These are phyloP conservation scores for Lasius fuliginosus DNA, from an alignment of 2,888 invertebrate genomes.

Conservation along the genomic window DNA sequence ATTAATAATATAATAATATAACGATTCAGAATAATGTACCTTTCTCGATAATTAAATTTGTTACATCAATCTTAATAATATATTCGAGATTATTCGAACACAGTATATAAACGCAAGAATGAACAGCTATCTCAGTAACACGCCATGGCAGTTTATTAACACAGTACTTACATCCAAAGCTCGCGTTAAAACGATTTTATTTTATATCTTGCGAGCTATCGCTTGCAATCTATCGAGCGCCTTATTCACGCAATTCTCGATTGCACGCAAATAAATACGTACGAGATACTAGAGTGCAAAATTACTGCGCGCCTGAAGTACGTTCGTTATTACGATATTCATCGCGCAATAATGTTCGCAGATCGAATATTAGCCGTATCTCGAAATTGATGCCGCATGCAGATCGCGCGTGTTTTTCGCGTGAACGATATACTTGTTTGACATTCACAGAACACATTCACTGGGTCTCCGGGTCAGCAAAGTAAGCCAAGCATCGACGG, in stretches of 20 bases:
- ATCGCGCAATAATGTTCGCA: background rate
- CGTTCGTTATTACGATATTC: background rate
- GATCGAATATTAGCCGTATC: background rate
- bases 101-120: background rate
- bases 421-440: slow-evolving; percentile 66
- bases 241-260: background rate
- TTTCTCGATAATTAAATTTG: background rate
- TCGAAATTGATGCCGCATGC: background rate
- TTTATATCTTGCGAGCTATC: background rate
- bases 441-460: slow-evolving; percentile 82
- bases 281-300: background rate
- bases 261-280: slow-evolving; percentile 13
- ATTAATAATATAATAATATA: background rate
- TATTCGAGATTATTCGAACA: background rate
- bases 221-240: background rate
- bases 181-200: background rate
- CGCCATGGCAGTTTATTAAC: background rate
- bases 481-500: slow-evolving; percentile 81
- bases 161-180: background rate
- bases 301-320: background rate
- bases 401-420: slow-evolving; percentile 7
- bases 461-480: slow-evolving; percentile 85
- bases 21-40: background rate
- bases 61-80: background rate
- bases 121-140: background rate